These are phyloP conservation scores for Hydrocynus forskahlii DNA, from an alignment of 2,797 vertebrate genomes.

Conservation along the genomic window DNA sequence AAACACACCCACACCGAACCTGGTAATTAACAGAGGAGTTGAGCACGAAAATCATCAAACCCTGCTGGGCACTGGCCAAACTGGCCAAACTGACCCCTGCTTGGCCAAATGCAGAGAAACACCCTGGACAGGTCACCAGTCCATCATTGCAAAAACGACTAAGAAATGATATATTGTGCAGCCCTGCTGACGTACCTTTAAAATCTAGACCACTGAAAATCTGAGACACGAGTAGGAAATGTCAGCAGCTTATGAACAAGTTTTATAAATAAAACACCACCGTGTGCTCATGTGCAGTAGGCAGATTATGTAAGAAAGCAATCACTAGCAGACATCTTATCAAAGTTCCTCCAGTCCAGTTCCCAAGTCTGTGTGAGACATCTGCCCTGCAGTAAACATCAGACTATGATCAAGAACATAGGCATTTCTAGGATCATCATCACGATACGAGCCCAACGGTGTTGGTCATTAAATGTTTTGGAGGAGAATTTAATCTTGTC, in stretches of 20 bases:
- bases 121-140: too few relatives aligned
- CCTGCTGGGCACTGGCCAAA: too few relatives aligned
- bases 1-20: too few relatives aligned
- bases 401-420: background rate
- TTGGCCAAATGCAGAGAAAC: too few relatives aligned
- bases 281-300: background rate
- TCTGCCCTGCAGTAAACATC: background rate
- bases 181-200: background rate
- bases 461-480: background rate
- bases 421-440: background rate
- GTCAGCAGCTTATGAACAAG: too few relatives aligned
- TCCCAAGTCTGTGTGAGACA: background rate
- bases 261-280: background rate
- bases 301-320: background rate
- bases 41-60: too few relatives aligned
- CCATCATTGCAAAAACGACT: too few relatives aligned
- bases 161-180: background rate
- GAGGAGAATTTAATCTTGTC: too few relatives aligned
- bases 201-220: too few relatives aligned
- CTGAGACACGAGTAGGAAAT: too few relatives aligned
- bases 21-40: too few relatives aligned
- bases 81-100: too few relatives aligned
- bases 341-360: background rate
- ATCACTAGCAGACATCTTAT: slow-evolving; percentile 1
- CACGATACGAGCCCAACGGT: background rate